These are phyloP conservation scores for Drosophila neutralis DNA, from an alignment of 2,888 invertebrate genomes.

Conservation along the genomic window DNA sequence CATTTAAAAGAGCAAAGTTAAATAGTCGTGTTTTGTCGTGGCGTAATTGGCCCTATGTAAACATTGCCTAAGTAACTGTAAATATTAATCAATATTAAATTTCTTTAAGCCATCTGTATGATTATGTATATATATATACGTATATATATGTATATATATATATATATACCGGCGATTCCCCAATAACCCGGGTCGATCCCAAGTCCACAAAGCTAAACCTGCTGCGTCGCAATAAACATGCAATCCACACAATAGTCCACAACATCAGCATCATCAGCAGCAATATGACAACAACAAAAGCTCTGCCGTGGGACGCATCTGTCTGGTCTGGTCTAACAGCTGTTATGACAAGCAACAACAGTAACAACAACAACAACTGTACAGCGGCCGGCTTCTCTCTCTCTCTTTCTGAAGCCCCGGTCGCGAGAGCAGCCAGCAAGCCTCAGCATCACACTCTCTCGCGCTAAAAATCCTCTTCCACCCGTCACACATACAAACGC, in stretches of 20 bases:
- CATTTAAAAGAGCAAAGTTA: not conserved
- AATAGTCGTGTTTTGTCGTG: not conserved
- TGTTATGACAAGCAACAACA: constrained; percentile 51
- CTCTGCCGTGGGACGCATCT: constrained; percentile 48
- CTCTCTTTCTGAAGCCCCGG: constrained; percentile 5
- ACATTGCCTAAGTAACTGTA: constrained; percentile 25
- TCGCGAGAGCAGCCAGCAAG: constrained; percentile 32
- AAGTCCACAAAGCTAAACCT: constrained; percentile 48
- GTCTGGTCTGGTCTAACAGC: constrained; percentile 63
- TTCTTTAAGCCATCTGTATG: constrained; percentile 6
- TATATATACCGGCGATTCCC: constrained; percentile 35
- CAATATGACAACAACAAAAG: constrained; percentile 23
- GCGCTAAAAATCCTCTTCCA: constrained; percentile 32
- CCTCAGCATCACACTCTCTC: constrained; percentile 37
- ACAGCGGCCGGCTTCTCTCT: constrained; percentile 45
- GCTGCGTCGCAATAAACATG: constrained; percentile 50
- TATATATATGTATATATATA: not conserved
- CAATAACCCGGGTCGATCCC: constrained; percentile 40
- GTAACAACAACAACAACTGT: constrained; percentile 7
- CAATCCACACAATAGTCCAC: constrained; percentile 47
- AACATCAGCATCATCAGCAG: constrained; percentile 8
- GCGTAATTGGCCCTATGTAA: constrained; percentile 42
- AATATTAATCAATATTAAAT: not conserved
- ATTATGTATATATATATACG: not conserved
- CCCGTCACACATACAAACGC: constrained; percentile 4